A percentile compares a stretch with the other conserved stretches of the same genome.
Evolutionary conservation across 2,888 invertebrate species (phyloP).

Genomic region (Melieria omissa): DNA sequence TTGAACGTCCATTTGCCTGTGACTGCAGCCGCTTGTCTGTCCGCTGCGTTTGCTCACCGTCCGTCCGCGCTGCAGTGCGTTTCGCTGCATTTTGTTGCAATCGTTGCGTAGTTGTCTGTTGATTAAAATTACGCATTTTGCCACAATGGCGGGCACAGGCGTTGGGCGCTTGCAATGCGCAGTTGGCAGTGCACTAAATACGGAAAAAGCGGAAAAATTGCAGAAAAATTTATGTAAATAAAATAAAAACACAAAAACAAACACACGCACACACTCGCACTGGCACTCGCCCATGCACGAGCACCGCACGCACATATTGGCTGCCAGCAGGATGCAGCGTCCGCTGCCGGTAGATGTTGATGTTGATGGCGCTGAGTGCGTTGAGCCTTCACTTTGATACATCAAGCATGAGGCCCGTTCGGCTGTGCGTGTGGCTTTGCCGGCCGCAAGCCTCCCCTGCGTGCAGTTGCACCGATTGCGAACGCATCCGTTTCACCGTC

Average conservation of each 20-base stretch:
- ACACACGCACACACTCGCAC: background rate
- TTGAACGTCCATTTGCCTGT: too few relatives aligned
- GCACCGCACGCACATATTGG: too few relatives aligned
- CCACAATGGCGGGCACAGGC: constrained; percentile 17
- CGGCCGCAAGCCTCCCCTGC: too few relatives aligned
- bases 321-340: too few relatives aligned
- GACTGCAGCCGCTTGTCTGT: constrained; percentile 15
- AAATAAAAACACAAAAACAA: background rate
- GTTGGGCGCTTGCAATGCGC: background rate
- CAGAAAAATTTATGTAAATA: constrained; percentile 9
- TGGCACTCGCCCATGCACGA: too few relatives aligned
- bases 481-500: too few relatives aligned
- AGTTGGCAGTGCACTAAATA: too few relatives aligned
- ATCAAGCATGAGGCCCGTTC: constrained; percentile 15
- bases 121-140: constrained; percentile 38
- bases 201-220: constrained; percentile 2
- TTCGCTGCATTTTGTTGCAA: constrained; percentile 16
- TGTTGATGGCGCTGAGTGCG: too few relatives aligned
- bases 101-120: constrained; percentile 24
- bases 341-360: too few relatives aligned
- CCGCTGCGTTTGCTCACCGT: constrained; percentile 7
- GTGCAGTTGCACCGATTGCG: too few relatives aligned
- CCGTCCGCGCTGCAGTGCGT: constrained; percentile 26
- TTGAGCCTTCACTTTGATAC: constrained; percentile 17
- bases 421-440: background rate